Evolutionary conservation across 2,113 vertebrate genomes (phyloP).

Genomic region (Sceloporus undulatus): DNA sequence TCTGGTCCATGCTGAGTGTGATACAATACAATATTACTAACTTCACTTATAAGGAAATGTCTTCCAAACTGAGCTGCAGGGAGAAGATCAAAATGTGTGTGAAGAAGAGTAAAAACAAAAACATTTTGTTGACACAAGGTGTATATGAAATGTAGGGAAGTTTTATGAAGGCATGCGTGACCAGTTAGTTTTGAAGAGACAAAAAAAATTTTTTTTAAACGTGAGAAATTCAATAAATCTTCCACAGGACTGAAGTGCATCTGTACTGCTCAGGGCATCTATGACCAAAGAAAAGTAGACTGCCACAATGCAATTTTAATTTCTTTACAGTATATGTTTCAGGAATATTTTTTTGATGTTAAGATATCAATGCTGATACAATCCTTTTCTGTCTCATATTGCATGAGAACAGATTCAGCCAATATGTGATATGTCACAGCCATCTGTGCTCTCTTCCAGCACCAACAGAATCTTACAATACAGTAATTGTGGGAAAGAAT

Average conservation of each 20-base stretch:
- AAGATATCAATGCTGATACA: background rate
- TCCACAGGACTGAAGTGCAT: background rate
- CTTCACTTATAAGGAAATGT: too few relatives aligned
- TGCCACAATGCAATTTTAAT: background rate
- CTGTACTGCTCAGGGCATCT: background rate
- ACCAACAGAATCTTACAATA: background rate
- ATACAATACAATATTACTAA: background rate
- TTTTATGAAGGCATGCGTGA: background rate
- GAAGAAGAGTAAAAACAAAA: background rate
- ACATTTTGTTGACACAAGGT: background rate
- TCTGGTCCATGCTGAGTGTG: too few relatives aligned
- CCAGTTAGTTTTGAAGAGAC: background rate
- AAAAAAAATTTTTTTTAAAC: background rate
- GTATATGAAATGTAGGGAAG: background rate
- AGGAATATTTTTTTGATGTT: background rate
- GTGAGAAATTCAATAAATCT: background rate
- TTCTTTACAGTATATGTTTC: conserved; percentile 8
- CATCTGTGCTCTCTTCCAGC: background rate
- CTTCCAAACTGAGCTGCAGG: background rate
- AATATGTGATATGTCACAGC: background rate
- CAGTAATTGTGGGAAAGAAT: background rate
- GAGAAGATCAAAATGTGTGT: background rate
- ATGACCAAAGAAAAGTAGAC: background rate
- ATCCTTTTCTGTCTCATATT: conserved; percentile 41
- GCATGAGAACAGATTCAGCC: background rate